Evolutionary conservation across 2,113 vertebrate genomes (phyloP), one percentile per base, ranked within the genome.

Genomic region (Ardeotis arabs): DNA sequence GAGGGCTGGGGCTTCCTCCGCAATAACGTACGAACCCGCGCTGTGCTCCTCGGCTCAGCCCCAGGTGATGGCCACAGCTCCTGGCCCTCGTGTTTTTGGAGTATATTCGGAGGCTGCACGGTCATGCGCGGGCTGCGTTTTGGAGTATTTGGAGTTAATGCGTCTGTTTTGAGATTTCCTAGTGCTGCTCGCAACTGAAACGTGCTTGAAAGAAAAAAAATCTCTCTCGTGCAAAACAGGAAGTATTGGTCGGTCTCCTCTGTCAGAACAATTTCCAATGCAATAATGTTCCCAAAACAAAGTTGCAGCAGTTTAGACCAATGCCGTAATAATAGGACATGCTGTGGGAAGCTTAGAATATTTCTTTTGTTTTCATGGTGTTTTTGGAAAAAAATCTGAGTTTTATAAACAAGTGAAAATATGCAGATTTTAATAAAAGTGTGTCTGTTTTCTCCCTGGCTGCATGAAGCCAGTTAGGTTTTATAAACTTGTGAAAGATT

Each of bases 81-180:
- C 24, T 7, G 5, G 3, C 7, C 49, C 19, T 28, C 2, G 8
- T 6, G 6, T 41, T 52, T 52, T 58, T 29, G 22, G 19, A 6
- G 23, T 3, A 0, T 20, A 4, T 33, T 62, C 0, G 0, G 10
- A 44, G 50, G 7, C 50, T 37, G 19, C 12, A 2, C 14, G 4
- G 24, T 5, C 28, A 10, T 0, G 0, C 0, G 0, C 9, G 2
- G 7, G 24, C 22, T 69, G 21, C 7, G 0, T 3, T 1, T 22
- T 28, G 69, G 87, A 35, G 64, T 29, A 1, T 83, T 90, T 59
- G 35, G 85, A 78, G 90, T 92, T 96, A 93, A 96, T 20, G 24
- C 29, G 8, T 67, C 29, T 75, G 86, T 74, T 94, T 78, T 92
- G 59, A 60, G 49, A 74, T 47, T 77, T 95, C 64, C 49, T 45